Evolutionary conservation across 1,140 invertebrate species (phyloP).

Genomic region (Orussus abietinus): DNA sequence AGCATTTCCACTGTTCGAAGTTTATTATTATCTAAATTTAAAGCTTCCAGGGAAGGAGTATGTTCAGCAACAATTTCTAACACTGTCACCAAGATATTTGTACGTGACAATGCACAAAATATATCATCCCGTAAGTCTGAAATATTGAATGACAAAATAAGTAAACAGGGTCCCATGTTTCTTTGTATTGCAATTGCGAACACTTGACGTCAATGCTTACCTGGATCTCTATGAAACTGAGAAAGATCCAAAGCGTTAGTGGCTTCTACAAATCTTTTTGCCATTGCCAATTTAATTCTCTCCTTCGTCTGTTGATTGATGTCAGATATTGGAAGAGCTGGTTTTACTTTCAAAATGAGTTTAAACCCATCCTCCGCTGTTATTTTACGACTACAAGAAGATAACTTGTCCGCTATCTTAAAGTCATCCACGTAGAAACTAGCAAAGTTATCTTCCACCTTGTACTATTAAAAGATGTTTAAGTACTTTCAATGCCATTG

Average conservation of each 20-base stretch:
- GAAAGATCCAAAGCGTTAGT: constrained; percentile 71
- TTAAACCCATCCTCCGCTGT: constrained; percentile 63
- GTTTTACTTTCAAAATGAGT: constrained; percentile 59
- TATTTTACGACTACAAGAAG: constrained; percentile 58
- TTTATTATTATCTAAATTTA: constrained; percentile 76
- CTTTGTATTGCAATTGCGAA: background rate
- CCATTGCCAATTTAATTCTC: constrained; percentile 70
- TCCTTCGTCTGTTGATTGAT: constrained; percentile 63
- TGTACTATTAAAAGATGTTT: constrained; percentile 34
- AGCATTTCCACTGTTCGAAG: constrained; percentile 65
- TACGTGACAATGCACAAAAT: constrained; percentile 67
- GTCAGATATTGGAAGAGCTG: constrained; percentile 58
- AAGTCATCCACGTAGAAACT: constrained; percentile 66
- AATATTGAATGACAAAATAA: constrained; percentile 46
- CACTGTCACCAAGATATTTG: constrained; percentile 63
- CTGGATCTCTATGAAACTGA: constrained; percentile 68
- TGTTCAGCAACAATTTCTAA: constrained; percentile 72
- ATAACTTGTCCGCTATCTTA: constrained; percentile 60
- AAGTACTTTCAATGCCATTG: too few species aligned
- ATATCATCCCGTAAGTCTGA: constrained; percentile 44
- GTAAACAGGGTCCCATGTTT: background rate
- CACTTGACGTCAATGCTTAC: constrained; percentile 38
- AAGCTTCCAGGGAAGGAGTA: constrained; percentile 70
- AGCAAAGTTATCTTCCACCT: constrained; percentile 50
- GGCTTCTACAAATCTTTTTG: constrained; percentile 66